Percentiles rank a stretch among this genome's conserved stretches.
Evolutionary conservation across 1,140 invertebrate species (phyloP).

Genomic region (Danaus melanippus): DNA sequence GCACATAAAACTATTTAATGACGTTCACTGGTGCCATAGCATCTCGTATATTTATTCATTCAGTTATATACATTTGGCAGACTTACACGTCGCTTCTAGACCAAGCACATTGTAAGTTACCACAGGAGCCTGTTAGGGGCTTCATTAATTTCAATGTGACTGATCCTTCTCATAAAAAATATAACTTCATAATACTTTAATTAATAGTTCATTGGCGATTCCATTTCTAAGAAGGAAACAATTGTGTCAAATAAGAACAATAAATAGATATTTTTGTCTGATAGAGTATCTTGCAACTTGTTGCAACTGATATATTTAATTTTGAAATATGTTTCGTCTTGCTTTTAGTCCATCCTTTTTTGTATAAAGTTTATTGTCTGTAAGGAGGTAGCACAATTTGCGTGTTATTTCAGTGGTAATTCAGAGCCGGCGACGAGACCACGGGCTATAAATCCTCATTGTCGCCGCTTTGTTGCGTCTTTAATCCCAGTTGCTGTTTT

Average conservation of each 20-base stretch:
- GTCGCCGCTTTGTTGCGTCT: slow-evolving; percentile 21
- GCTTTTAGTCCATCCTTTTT: too few species aligned
- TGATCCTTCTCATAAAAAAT: background rate
- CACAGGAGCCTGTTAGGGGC: slow-evolving; percentile 26
- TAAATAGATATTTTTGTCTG: too few species aligned
- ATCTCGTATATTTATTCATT: slow-evolving; percentile 18
- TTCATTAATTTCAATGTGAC: slow-evolving; percentile 11
- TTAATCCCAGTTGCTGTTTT: slow-evolving; percentile 10
- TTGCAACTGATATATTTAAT: too few species aligned
- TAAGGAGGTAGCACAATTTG: slow-evolving; percentile 16
- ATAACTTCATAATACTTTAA: background rate
- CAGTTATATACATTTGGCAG: slow-evolving; percentile 53
- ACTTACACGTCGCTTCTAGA: slow-evolving; percentile 46
- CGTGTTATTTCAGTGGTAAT: slow-evolving; percentile 35
- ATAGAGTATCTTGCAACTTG: too few species aligned
- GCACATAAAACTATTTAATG: background rate
- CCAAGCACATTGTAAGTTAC: slow-evolving; percentile 48
- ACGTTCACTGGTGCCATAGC: background rate
- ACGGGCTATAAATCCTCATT: slow-evolving; percentile 18
- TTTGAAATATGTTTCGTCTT: too few species aligned
- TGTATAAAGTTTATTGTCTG: too few species aligned
- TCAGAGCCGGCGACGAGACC: slow-evolving; percentile 19
- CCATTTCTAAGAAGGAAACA: too few species aligned
- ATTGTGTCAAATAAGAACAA: too few species aligned
- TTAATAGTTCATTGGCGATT: background rate